phyloP scores from a whole-genome alignment of 2,797 vertebrate species.

The Furcifer pardalis region DNA sequence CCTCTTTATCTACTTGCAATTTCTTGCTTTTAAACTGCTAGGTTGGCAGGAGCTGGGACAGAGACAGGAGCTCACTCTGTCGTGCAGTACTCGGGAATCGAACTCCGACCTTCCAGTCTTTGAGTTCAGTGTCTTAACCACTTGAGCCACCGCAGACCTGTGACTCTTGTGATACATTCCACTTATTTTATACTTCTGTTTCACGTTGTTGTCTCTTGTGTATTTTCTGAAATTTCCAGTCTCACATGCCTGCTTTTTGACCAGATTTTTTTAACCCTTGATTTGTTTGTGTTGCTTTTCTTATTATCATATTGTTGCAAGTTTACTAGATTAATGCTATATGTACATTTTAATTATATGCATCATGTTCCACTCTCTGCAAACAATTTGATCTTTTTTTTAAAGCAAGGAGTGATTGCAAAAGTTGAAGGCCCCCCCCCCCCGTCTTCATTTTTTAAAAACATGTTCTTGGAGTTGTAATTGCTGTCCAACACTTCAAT shows the following conservation, averaged over 20 bases:
- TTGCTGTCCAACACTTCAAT: not conserved
- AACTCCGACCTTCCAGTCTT: too few species aligned
- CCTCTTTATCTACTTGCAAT: too few species aligned
- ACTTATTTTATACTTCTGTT: slow-evolving; percentile 23
- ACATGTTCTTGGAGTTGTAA: not conserved
- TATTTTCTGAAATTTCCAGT: slow-evolving; percentile 16
- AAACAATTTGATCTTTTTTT: not conserved
- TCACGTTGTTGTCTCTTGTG: slow-evolving; percentile 39
- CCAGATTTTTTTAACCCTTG: slow-evolving; percentile 36
- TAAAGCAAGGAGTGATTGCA: not conserved
- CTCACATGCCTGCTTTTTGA: slow-evolving; percentile 7
- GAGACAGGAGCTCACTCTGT: too few species aligned
- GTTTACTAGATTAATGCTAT: not conserved
- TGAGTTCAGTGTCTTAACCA: too few species aligned
- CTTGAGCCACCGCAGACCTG: too few species aligned
- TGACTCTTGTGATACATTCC: not conserved
- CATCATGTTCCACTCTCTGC: rapidly evolving
- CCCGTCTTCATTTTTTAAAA: not conserved
- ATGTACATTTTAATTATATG: not conserved
- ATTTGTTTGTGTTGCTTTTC: not conserved
- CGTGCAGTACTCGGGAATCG: too few species aligned
- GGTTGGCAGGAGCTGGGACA: too few species aligned
- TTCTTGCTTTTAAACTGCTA: too few species aligned
- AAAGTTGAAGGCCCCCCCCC: not conserved
- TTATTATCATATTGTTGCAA: not conserved